phyloP scores from a whole-genome alignment of 2,888 invertebrate species.

The Lasioglossum villosulum region DNA sequence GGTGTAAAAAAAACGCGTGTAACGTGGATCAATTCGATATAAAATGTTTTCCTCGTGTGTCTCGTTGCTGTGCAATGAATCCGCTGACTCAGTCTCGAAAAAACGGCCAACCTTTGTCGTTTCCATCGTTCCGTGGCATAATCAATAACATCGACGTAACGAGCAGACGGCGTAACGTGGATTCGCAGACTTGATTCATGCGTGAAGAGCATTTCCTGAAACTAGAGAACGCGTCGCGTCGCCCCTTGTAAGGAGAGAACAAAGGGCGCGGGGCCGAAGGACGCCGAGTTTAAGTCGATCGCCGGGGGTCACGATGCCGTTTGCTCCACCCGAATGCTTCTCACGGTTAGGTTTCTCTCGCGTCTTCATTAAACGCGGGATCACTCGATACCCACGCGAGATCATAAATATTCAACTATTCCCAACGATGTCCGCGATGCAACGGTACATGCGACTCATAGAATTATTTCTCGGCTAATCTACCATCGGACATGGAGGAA shows the following conservation, averaged over 20 bases:
- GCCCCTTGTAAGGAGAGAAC: constrained; percentile 48
- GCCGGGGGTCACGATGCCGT: constrained; percentile 56
- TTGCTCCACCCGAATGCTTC: constrained; percentile 25
- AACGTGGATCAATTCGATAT: not conserved
- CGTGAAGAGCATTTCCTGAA: constrained; percentile 53
- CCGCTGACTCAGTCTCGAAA: not conserved
- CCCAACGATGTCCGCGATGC: constrained; percentile 13
- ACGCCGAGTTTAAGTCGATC: constrained; percentile 58
- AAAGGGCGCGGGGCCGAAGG: constrained; percentile 53
- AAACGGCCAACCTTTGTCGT: not conserved
- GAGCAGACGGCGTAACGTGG: constrained; percentile 9
- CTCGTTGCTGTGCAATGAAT: not conserved
- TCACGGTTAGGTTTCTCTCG: constrained; percentile 35
- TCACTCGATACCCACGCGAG: constrained; percentile 25
- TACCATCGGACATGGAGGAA: constrained; percentile 12
- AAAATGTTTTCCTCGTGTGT: not conserved
- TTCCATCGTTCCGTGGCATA: constrained; percentile 18
- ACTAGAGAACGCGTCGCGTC: constrained; percentile 44
- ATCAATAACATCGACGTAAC: constrained; percentile 45
- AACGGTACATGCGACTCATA: constrained; percentile 48
- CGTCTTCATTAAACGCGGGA: constrained; percentile 13
- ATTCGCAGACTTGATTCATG: constrained; percentile 19
- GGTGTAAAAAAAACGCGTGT: not conserved
- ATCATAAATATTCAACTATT: constrained; percentile 34
- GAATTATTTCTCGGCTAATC: constrained; percentile 22